Percentiles rank a stretch among this genome's conserved stretches.
phyloP scores from a whole-genome alignment of 2,113 vertebrate genomes.

The Coptodon rendalli region DNA sequence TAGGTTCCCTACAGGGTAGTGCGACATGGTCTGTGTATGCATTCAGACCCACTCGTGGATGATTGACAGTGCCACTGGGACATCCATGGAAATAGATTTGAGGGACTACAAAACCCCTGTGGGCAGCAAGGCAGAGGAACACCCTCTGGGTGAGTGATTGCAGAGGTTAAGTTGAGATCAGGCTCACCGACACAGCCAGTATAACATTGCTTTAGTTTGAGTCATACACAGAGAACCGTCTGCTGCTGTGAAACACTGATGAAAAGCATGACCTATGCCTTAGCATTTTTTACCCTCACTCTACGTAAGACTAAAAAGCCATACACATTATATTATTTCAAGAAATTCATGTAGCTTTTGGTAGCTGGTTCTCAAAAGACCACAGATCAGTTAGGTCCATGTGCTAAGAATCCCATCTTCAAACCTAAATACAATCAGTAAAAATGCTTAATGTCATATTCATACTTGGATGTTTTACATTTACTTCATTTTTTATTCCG shows the following conservation, averaged over 20 bases:
- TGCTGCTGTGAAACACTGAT: not conserved
- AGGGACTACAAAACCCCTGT: not conserved
- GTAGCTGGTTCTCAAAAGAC: not conserved
- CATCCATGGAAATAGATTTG: not conserved
- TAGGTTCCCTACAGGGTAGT: not conserved
- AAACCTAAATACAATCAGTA: not conserved
- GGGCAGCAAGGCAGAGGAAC: not conserved
- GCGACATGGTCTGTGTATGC: not conserved
- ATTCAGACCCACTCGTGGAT: not conserved
- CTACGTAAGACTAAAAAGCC: not conserved
- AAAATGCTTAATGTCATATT: not conserved
- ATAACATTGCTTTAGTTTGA: conserved; percentile 13
- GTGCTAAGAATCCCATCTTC: not conserved
- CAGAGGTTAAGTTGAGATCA: conserved; percentile 8
- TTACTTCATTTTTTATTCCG: not conserved
- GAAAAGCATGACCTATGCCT: not conserved
- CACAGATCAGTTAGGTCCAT: not conserved
- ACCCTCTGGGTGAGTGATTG: conserved; percentile 23
- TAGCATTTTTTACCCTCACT: not conserved
- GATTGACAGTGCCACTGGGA: conserved; percentile 19
- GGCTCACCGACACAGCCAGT: not conserved
- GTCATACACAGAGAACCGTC: not conserved
- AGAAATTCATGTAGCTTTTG: not conserved
- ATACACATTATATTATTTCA: not conserved
- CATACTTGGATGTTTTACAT: not conserved